Evolutionary conservation across 1,140 invertebrate species (phyloP).

Genomic region (Cheumatopsyche charites): DNA sequence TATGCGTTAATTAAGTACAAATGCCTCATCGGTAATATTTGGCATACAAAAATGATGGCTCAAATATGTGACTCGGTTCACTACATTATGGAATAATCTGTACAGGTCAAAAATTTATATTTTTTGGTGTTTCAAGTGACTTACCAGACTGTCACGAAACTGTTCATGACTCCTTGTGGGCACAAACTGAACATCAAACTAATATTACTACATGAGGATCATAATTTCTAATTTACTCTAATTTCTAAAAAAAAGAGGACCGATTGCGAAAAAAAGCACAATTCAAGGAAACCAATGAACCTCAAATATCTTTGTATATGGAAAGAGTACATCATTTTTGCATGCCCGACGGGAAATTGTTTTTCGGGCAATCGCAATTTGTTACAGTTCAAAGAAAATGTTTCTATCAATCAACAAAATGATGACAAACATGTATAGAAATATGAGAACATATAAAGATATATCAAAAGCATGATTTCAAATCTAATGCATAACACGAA

Average conservation of each 20-base stretch:
- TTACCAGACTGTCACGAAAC: slow-evolving; percentile 88
- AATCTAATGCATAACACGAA: neutral
- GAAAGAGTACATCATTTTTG: slow-evolving; percentile 48
- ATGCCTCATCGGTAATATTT: slow-evolving; percentile 15
- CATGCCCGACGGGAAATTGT: slow-evolving; percentile 38
- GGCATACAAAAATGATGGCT: slow-evolving; percentile 50
- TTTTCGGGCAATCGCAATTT: slow-evolving; percentile 37
- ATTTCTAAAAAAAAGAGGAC: slow-evolving; percentile 8
- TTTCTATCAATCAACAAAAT: too few relatives aligned
- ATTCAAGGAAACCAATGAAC: slow-evolving; percentile 23
- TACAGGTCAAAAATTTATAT: slow-evolving; percentile 32
- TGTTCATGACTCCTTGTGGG: slow-evolving; percentile 86
- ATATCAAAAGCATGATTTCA: neutral
- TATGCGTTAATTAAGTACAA: neutral
- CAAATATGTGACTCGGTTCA: slow-evolving; percentile 41
- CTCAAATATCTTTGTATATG: slow-evolving; percentile 29
- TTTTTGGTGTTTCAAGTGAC: slow-evolving; percentile 56
- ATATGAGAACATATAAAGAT: neutral
- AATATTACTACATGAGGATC: slow-evolving; percentile 43
- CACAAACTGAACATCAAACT: slow-evolving; percentile 72
- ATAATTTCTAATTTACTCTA: slow-evolving; percentile 38
- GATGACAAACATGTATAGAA: neutral
- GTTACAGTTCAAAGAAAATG: too few relatives aligned
- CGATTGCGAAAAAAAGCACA: slow-evolving; percentile 18
- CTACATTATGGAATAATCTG: slow-evolving; percentile 31